Evolutionary conservation across 2,888 invertebrate species (phyloP), one percentile per base, ranked within the genome.

Genomic region (Panopea generosa): DNA sequence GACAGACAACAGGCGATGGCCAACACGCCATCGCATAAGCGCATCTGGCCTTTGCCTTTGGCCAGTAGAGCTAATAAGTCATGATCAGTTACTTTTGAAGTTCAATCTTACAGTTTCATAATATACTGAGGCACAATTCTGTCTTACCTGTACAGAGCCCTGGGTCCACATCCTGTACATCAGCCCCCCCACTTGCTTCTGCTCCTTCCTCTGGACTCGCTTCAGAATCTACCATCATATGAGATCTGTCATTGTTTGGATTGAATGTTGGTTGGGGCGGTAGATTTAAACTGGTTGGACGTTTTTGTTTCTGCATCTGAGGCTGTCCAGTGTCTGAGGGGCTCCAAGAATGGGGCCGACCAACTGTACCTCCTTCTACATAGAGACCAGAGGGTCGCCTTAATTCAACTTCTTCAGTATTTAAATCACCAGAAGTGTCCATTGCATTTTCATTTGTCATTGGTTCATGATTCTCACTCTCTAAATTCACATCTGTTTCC

Each of bases 281-380:
- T 18, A 93, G 84, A 76, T 91, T 90, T 29, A 93, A 82, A 73
- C 90, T 92, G 22, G 91, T 92, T 11, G 93, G 92, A 49, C 92
- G 86, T 66, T 87, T 89, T 76, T 86, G 85, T 63, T 85, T 87
- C 27, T 78, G 79, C 18, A 78, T 50, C 16, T 73, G 79, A 27
- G 77, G 65, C 26, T 81, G 68, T 20, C 77, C 84, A 2, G 77
- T 69, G 18, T 83, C 80, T 18, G 84, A 72, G 2, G 86, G 86
- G 20, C 86, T 84, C 86, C 87, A 88, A 4, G 87, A 87, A 45
- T 82, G 80, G 18, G 88, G 87, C 18, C 87, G 78, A 29, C 63
- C 77, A 20, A 49, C 29, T 3, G 62, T 68, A 26, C 22, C 45
- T 40, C 29, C 43, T 6, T 45, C 45, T 9, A 45, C 16, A 16